phyloP scores from a whole-genome alignment of 2,113 vertebrate species.

The Mobula birostris region DNA sequence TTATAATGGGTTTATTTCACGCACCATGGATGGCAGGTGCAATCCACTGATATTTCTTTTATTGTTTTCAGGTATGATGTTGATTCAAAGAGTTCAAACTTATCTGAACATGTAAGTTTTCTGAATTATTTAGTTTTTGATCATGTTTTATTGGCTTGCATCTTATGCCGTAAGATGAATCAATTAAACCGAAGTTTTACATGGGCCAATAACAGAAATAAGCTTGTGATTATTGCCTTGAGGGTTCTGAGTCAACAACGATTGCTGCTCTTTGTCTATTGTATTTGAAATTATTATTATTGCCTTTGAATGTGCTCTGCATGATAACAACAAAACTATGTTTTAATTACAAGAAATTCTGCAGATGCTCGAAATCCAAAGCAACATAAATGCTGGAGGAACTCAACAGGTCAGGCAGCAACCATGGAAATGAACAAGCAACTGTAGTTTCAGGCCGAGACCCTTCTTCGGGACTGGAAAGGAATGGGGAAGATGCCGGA shows the following conservation, averaged over 20 bases:
- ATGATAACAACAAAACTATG: background rate
- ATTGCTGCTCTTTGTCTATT: background rate
- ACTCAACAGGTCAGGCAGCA: too few relatives aligned
- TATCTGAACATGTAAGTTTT: slow-evolving; percentile 90
- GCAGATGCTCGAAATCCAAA: too few relatives aligned
- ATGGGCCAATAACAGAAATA: background rate
- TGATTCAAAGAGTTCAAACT: slow-evolving; percentile 91
- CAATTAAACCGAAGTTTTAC: background rate
- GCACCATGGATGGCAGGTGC: background rate
- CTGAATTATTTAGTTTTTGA: background rate
- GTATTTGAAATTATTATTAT: background rate
- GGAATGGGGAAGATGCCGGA: too few relatives aligned
- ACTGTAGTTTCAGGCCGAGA: too few relatives aligned
- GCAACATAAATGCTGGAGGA: too few relatives aligned
- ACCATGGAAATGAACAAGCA: too few relatives aligned
- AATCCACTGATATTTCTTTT: slow-evolving; percentile 40
- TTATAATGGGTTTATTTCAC: background rate
- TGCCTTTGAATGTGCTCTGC: background rate
- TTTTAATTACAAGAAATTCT: too few relatives aligned
- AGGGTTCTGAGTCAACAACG: background rate
- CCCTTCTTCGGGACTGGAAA: too few relatives aligned
- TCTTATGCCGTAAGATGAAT: background rate
- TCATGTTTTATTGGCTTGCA: too few relatives aligned
- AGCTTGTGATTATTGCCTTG: background rate
- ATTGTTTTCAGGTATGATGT: slow-evolving; percentile 80